Evolutionary conservation across 2,797 vertebrate genomes (phyloP).

Genomic region (Muraenolepis orangiensis): DNA sequence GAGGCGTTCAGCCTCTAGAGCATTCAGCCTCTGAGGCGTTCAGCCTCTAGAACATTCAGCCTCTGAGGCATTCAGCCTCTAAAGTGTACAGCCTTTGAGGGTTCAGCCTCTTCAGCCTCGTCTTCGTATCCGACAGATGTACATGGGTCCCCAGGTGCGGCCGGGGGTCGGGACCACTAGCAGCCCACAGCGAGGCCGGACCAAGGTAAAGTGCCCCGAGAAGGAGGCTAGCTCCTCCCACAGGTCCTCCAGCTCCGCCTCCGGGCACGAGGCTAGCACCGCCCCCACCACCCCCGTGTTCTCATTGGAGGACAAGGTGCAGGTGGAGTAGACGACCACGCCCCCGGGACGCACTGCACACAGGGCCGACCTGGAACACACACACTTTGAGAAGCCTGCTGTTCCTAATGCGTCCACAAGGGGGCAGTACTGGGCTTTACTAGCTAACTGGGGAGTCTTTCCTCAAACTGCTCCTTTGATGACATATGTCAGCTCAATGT

Average conservation of each 20-base stretch:
- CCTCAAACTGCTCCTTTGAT: background rate
- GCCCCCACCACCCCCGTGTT: slow-evolving; percentile 82
- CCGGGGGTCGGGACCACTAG: slow-evolving; percentile 84
- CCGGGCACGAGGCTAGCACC: slow-evolving; percentile 72
- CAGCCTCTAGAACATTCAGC: no score
- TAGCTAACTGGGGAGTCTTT: background rate
- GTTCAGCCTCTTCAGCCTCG: slow-evolving; percentile 20
- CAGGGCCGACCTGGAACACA: slow-evolving; percentile 82
- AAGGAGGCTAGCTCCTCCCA: slow-evolving; percentile 72
- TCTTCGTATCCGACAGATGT: slow-evolving; percentile 83
- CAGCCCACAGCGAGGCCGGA: slow-evolving; percentile 64
- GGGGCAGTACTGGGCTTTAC: background rate
- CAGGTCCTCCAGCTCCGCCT: slow-evolving; percentile 77
- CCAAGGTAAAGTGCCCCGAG: slow-evolving; percentile 79
- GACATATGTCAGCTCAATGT: no score
- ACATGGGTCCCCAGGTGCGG: slow-evolving; percentile 94
- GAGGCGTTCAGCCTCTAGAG: no score
- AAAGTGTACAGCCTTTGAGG: no score
- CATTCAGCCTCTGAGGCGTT: no score
- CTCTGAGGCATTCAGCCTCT: no score
- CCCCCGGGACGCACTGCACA: slow-evolving; percentile 86
- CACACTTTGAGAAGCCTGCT: background rate
- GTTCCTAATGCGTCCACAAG: background rate
- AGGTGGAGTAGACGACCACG: slow-evolving; percentile 89
- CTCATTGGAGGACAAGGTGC: slow-evolving; percentile 88